phyloP scores from a whole-genome alignment of 1,140 invertebrate species.

The Caerostris extrusa region DNA sequence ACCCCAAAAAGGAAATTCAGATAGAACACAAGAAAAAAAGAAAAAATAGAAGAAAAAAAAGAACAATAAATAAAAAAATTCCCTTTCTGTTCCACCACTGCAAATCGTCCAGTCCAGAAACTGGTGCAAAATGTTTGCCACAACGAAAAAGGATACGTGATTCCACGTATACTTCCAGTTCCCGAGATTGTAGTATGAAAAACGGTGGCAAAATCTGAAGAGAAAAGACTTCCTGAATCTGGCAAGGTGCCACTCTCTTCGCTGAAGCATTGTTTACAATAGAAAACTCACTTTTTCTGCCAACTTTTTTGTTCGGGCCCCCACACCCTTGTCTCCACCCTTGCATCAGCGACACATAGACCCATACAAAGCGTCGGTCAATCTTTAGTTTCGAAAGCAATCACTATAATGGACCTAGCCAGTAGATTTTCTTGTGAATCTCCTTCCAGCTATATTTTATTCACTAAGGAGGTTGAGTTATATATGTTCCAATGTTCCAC shows the following conservation, averaged over 20 bases:
- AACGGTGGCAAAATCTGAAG: conserved; percentile 29
- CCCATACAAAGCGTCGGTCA: conserved; percentile 41
- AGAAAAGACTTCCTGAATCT: conserved; percentile 20
- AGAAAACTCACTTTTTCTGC: conserved; percentile 52
- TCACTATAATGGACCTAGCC: conserved; percentile 52
- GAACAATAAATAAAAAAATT: not conserved
- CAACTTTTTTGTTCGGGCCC: conserved; percentile 43
- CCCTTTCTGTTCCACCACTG: not conserved
- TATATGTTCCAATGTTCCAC: not conserved
- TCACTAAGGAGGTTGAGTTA: conserved; percentile 42
- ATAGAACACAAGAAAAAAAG: not conserved
- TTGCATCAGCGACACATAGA: conserved; percentile 34
- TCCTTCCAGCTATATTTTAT: conserved; percentile 43
- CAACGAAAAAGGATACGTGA: conserved; percentile 48
- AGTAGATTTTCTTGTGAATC: conserved; percentile 49
- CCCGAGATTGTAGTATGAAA: not conserved
- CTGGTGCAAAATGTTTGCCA: conserved; percentile 45
- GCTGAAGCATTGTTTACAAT: conserved; percentile 46
- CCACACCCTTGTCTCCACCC: not conserved
- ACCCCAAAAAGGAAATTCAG: not conserved
- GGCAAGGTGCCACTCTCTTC: conserved; percentile 48
- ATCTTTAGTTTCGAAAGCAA: conserved; percentile 44
- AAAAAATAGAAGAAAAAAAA: not conserved
- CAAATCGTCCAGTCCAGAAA: conserved; percentile 43
- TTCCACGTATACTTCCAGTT: conserved; percentile 4